phyloP scores from a whole-genome alignment of 2,113 vertebrate genomes.

The Acinonyx jubatus region DNA sequence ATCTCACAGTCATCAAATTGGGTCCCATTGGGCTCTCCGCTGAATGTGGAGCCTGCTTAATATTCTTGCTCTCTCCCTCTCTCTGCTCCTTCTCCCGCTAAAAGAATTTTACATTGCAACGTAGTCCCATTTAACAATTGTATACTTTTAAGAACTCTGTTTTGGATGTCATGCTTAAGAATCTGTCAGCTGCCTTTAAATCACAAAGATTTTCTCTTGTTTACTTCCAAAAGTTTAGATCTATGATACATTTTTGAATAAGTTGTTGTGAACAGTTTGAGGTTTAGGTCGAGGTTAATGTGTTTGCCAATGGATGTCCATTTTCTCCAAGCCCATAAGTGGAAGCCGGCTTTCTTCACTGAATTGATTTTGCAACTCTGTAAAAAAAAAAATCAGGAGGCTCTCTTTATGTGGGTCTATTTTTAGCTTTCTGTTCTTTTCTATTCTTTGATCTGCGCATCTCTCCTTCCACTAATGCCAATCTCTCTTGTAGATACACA shows the following conservation, averaged over 20 bases:
- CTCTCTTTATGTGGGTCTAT: background rate
- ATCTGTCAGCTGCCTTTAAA: background rate
- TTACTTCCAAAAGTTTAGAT: background rate
- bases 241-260: background rate
- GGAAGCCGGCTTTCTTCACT: background rate
- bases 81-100: too few species aligned
- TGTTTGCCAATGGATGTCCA: background rate
- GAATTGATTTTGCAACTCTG: background rate
- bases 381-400: background rate
- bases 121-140: background rate
- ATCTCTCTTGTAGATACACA: background rate
- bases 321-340: background rate
- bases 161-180: background rate
- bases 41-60: too few species aligned
- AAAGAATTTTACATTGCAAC: background rate
- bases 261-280: background rate
- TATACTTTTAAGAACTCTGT: background rate
- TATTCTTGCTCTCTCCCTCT: too few species aligned
- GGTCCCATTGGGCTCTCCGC: too few species aligned
- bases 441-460: background rate
- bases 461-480: background rate
- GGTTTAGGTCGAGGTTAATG: background rate
- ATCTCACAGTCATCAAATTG: too few species aligned
- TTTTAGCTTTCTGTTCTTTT: background rate
- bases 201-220: background rate